Conservation (phyloP, 1,140 invertebrate species). For the Caenorhabditis briggsae region DNA sequence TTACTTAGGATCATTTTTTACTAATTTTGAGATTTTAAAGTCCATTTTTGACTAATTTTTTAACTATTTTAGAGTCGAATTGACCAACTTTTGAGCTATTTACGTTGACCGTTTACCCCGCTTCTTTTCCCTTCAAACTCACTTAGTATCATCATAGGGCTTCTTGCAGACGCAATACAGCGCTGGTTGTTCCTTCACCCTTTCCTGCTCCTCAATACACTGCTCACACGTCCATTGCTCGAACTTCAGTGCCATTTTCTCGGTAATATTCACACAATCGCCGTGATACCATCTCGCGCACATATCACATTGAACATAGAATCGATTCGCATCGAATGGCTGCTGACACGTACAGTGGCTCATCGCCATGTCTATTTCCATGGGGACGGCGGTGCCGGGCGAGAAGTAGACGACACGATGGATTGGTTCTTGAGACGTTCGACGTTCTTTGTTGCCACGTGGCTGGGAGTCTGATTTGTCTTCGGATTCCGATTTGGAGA, state of each 20-base stretch:
- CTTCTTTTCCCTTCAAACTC: slow-evolving; percentile 73
- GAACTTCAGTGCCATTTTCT: slow-evolving; percentile 80
- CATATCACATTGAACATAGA: slow-evolving; percentile 91
- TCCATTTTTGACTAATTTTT: no score
- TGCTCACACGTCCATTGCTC: slow-evolving; percentile 27
- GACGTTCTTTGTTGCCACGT: slow-evolving; percentile 23
- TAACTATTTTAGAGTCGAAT: no score
- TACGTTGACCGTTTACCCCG: no score
- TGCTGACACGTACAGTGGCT: slow-evolving; percentile 92
- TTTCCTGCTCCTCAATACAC: slow-evolving; percentile 79
- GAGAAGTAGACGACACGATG: not conserved
- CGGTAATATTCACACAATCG: slow-evolving; percentile 92
- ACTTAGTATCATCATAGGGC: slow-evolving; percentile 97
- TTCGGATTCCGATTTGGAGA: slow-evolving; percentile 35
- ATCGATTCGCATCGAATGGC: slow-evolving; percentile 85
- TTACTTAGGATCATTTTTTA: no score
- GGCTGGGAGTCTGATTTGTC: not conserved
- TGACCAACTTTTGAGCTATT: no score
- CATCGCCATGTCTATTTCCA: not conserved
- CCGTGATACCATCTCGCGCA: slow-evolving; percentile 99
- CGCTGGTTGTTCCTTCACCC: slow-evolving; percentile 86
- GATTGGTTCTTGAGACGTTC: not conserved
- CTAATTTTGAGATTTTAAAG: no score
- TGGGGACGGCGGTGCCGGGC: not conserved
- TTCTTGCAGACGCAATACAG: slow-evolving; percentile 94